Evolutionary conservation across 2,888 invertebrate genomes (phyloP), one percentile per base, ranked within the genome.

Genomic region (Cancer borealis): DNA sequence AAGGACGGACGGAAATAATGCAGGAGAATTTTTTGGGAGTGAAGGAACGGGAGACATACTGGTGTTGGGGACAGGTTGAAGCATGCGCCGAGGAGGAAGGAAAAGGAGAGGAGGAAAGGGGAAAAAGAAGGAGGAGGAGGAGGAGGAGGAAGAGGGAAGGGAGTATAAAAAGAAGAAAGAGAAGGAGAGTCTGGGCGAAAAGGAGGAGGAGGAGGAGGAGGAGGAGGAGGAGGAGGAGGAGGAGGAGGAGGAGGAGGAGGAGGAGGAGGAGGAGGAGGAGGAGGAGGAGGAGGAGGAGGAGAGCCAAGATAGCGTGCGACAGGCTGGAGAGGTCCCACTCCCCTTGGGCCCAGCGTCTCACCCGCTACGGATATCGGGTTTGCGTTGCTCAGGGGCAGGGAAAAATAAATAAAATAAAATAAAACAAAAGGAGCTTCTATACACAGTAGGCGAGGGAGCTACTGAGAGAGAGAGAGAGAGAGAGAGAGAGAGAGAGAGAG

Each of bases 401-500:
- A 79, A 79, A 79, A 79, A 79, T 79, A 79, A 79, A 79, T 30
- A 79, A 79, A 79, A 79, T 79, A 79, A 79, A 79, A 30, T 30
- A 79, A 79, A 79, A 79, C 79, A 79, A 79, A 79, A 79, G 79
- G 79, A 49, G 46, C 30, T 88, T 47, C 88, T 49, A 49, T 88
- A 49, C 47, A 47, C 46, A 49, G 88, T 88, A n/a, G 88, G 46
- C 46, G 88, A 49, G 26, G 26, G 88, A 30, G 17, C 17, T 21
- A 17, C 21, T 39, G 88, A 45, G 88, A 45, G 45, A 88, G 88
- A 88, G 88, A 88, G 88, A 89, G 89, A 89, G 89, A 89, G 89
- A 89, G 89, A 89, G 89, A 89, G 89, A 89, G 89, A 90, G 90
- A 90, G 90, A 90, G 90, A 90, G 90, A 90, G 90, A 90, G 90